Base-by-base conservation (phyloP, 2,113 vertebrate genomes). In the Mohoua ochrocephala region DNA sequence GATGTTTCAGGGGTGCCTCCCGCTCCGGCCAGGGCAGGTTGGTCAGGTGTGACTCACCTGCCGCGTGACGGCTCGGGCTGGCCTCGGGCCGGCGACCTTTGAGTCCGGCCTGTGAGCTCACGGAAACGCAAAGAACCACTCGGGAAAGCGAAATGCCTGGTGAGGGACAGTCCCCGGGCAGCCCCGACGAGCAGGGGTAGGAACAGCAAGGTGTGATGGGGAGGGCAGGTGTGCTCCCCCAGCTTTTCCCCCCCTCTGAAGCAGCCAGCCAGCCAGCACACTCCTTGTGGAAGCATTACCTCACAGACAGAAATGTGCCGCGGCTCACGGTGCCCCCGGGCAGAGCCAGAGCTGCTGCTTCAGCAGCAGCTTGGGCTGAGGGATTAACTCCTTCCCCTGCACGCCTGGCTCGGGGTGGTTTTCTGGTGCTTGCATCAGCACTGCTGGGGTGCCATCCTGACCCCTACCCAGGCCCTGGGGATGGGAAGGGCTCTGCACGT, bases 311-410 rank as follows among this genome's bases (percentile, higher is more conserved):
- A 97, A 94, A 61, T 15, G 44, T 93, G 94, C 59, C 17, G 64
- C 2, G 4, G 80, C 80, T 95, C 87, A 23, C 3, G 26, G 67
- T 90, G 87, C 83, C 96, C 91, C 71, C 14, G 17, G 95, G 94
- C 85, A 79, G 56, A 83, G 80, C 6, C 82, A 73, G 61, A 80
- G 80, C 3, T n/a, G 2, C 15, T 95, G 71, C 78, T 93, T 56
- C 44, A 60, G 90, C 85, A 93, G 92, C 80, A 93, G 84, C 57
- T n/a, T 64, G 56, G 50, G 84, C 60, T 71, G 73, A 87, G 63
- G 56, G 67, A 84, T 90, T 77, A 89, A 95, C 89, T 81, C 80
- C 77, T 95, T 89, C 77, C 33, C 33, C 26, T 47, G 63, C 77
- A 2, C 0, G 5, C 20, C 63, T 33, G 68, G 71, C 19, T n/a